phyloP scores from a whole-genome alignment of 2,113 vertebrate species.

The Stictonetta naevosa region DNA sequence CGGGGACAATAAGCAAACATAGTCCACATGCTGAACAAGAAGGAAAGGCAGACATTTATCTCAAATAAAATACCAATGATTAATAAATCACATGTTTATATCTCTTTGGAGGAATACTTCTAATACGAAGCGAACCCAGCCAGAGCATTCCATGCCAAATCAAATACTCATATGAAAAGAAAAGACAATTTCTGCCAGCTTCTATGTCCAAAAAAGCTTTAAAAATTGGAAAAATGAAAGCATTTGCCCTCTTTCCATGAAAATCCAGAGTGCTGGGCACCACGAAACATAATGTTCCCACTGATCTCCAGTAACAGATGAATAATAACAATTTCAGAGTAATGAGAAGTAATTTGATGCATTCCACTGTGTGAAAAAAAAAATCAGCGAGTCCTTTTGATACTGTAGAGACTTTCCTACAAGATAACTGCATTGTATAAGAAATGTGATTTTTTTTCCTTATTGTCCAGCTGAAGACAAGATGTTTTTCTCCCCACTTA shows the following conservation, averaged over 20 bases:
- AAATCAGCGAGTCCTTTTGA: background rate
- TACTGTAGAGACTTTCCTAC: background rate
- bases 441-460: background rate
- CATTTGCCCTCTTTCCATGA: slow-evolving; percentile 56
- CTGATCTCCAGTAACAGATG: slow-evolving; percentile 16
- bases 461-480: background rate
- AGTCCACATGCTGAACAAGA: slow-evolving; percentile 37
- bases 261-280: slow-evolving; percentile 1
- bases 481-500: background rate
- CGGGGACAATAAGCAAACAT: slow-evolving; percentile 42
- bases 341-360: background rate
- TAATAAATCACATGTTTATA: slow-evolving; percentile 75
- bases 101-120: slow-evolving; percentile 63
- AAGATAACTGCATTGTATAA: background rate
- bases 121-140: slow-evolving; percentile 58
- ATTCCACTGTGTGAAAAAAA: background rate
- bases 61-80: slow-evolving; percentile 64
- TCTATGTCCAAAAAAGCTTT: slow-evolving; percentile 47
- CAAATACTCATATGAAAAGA: slow-evolving; percentile 62
- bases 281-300: slow-evolving; percentile 23
- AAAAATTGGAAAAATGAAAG: slow-evolving; percentile 49
- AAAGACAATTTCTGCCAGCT: slow-evolving; percentile 61
- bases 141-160: slow-evolving; percentile 60
- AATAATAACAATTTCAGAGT: slow-evolving; percentile 32
- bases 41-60: slow-evolving; percentile 42